A percentile compares a stretch with the other conserved stretches of the same genome.
These are phyloP conservation scores for Ciconia nigra DNA, from an alignment of 2,797 vertebrate genomes.

Conservation along the genomic window DNA sequence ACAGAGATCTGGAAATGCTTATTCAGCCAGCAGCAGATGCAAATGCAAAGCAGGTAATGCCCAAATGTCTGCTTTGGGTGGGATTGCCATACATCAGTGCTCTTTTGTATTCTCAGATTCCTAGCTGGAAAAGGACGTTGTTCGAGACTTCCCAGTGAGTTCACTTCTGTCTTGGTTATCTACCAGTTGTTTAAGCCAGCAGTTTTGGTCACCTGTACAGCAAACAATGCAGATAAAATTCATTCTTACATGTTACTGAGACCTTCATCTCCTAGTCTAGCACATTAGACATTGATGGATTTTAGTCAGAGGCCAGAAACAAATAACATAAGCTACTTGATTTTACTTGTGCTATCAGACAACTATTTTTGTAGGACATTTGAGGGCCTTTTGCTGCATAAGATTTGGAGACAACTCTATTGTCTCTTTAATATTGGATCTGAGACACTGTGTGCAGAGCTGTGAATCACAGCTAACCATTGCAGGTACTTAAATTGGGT, in stretches of 20 bases:
- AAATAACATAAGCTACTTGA: not conserved
- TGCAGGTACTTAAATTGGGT: not conserved
- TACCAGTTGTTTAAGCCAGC: not conserved
- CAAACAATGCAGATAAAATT: not conserved
- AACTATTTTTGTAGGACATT: not conserved
- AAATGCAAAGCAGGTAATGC: not conserved
- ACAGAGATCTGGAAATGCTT: not conserved
- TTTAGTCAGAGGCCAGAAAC: not conserved
- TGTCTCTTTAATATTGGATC: not conserved
- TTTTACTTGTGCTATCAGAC: not conserved
- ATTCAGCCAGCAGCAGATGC: not conserved
- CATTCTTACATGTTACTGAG: not conserved
- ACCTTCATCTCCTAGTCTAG: not conserved
- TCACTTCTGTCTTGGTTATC: not conserved
- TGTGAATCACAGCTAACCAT: not conserved
- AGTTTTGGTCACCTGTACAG: not conserved
- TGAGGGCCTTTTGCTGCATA: not conserved
- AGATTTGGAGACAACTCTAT: not conserved
- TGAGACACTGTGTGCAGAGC: not conserved
- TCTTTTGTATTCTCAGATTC: not conserved
- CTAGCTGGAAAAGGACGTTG: not conserved
- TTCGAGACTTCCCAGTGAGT: not conserved
- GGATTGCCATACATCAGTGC: rapidly evolving
- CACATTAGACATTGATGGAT: not conserved
- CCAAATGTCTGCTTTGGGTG: not conserved